Percentiles rank a stretch among this genome's conserved stretches.
phyloP scores from a whole-genome alignment of 2,888 invertebrate genomes.

The Aleiodes leptofemur region DNA sequence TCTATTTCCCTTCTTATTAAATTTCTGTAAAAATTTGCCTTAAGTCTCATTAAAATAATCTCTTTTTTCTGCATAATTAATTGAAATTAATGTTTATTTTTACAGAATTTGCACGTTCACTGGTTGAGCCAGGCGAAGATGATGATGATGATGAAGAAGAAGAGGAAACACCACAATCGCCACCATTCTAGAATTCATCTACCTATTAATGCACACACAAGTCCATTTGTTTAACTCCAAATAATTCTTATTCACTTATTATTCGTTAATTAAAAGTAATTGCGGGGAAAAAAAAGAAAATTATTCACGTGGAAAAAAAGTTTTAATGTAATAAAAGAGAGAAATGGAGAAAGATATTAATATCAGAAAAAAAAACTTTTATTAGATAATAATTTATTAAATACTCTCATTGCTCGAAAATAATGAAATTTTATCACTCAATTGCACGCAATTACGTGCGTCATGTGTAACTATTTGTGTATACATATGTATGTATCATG shows the following conservation, averaged over 20 bases:
- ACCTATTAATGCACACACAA: not conserved
- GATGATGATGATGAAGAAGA: constrained; percentile 87
- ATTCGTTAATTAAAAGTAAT: not conserved
- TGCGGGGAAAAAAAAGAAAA: constrained; percentile 3
- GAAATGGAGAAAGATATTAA: not conserved
- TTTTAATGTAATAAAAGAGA: not conserved
- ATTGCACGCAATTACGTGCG: not conserved
- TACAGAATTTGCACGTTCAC: constrained; percentile 88
- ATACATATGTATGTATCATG: constrained; percentile 53
- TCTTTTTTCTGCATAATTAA: not conserved
- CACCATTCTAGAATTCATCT: constrained; percentile 63
- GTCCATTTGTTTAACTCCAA: constrained; percentile 10
- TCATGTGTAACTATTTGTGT: constrained; percentile 55
- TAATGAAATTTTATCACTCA: constrained; percentile 6
- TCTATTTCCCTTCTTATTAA: too few species aligned
- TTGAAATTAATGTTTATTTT: constrained; percentile 53
- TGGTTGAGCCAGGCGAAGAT: constrained; percentile 86
- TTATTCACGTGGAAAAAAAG: constrained; percentile 37
- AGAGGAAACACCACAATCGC: constrained; percentile 77
- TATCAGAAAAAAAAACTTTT: constrained; percentile 10
- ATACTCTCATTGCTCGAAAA: not conserved
- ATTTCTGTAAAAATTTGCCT: too few species aligned
- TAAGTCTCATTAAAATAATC: too few species aligned
- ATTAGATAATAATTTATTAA: constrained; percentile 19
- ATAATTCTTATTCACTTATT: constrained; percentile 30